Conservation (phyloP, 2,888 invertebrate species). For the Lydus trimaculatus region DNA sequence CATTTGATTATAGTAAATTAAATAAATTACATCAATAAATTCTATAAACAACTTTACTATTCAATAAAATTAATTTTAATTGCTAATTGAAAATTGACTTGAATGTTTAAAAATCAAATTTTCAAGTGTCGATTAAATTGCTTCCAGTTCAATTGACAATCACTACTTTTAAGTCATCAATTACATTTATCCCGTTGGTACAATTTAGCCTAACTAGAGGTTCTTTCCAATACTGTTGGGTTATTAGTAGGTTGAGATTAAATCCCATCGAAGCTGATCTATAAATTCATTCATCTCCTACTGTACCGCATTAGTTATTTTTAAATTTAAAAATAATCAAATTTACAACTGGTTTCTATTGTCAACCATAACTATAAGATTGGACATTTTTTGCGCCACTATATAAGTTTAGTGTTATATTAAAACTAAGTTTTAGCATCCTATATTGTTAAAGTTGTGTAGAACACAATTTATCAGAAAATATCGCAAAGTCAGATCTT, state of each 20-base stretch:
- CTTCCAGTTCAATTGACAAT: slow-evolving; percentile 44
- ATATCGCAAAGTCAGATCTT: slow-evolving; percentile 33
- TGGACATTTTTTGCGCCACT: too few relatives aligned
- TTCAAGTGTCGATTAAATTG: slow-evolving; percentile 43
- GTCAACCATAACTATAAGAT: too few relatives aligned
- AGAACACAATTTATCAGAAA: slow-evolving; percentile 28
- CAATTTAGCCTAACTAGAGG: slow-evolving; percentile 31
- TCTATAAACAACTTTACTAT: too few relatives aligned
- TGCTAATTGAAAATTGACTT: not conserved
- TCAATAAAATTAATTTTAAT: too few relatives aligned
- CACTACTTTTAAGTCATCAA: slow-evolving; percentile 43
- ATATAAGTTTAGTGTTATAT: too few relatives aligned
- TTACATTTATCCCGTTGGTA: slow-evolving; percentile 42
- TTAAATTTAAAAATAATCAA: not conserved
- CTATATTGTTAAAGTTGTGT: not conserved
- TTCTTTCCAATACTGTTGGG: slow-evolving; percentile 26
- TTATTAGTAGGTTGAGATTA: not conserved
- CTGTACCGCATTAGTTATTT: slow-evolving; percentile 16
- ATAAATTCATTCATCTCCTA: slow-evolving; percentile 35
- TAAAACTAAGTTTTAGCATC: not conserved
- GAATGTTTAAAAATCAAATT: slow-evolving; percentile 39
- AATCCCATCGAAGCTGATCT: slow-evolving; percentile 34
- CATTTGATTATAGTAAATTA: slow-evolving; percentile 20
- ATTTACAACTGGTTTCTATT: not conserved
- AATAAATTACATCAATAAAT: slow-evolving; percentile 13